Evolutionary conservation across 2,113 vertebrate species (phyloP).

Genomic region (Python bivittatus): DNA sequence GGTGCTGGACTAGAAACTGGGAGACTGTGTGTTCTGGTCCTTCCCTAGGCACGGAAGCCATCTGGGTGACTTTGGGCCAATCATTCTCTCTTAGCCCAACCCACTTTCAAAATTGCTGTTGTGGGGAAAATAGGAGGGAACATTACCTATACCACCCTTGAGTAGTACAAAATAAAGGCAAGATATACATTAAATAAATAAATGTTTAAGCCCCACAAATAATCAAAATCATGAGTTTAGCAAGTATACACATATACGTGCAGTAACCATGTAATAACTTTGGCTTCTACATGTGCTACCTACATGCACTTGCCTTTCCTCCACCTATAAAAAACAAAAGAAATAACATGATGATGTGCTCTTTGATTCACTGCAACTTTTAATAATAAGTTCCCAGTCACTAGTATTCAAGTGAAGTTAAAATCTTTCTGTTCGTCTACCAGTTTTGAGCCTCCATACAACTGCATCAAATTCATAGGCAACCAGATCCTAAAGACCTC

Average conservation of each 20-base stretch:
- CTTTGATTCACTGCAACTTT: not conserved
- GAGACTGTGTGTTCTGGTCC: not conserved
- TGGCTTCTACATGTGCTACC: no score
- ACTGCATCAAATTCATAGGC: not conserved
- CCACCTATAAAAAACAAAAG: no score
- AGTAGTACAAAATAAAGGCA: not conserved
- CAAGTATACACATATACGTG: not conserved
- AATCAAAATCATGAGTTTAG: not conserved
- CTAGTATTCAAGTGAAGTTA: not conserved
- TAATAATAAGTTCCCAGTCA: no score
- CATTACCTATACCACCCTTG: not conserved
- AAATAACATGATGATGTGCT: not conserved
- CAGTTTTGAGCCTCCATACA: not conserved
- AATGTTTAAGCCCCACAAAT: not conserved
- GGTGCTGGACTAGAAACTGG: not conserved
- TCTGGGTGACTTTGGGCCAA: no score
- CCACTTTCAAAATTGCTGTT: not conserved
- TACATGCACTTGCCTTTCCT: no score
- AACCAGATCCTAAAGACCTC: not conserved
- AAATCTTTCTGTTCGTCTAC: not conserved
- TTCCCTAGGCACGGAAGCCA: not conserved
- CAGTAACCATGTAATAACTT: not conserved
- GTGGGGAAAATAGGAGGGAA: not conserved
- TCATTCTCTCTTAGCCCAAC: not conserved
- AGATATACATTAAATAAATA: not conserved